Evolutionary conservation across 2,888 invertebrate species (phyloP), one percentile per base, ranked within the genome.

Genomic region (Tetrapedia diversipes): DNA sequence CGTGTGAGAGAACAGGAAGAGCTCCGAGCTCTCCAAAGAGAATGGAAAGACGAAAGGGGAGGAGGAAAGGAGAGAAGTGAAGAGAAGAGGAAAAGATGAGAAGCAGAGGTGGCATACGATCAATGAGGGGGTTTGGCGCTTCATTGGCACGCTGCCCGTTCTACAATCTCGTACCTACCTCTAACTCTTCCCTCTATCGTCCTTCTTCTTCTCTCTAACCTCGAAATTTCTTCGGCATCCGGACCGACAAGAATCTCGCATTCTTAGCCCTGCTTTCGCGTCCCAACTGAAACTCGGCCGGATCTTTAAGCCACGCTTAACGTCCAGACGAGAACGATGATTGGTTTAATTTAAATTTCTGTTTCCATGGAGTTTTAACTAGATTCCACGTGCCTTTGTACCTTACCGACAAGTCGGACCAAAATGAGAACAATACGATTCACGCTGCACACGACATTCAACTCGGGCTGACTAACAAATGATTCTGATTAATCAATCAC

Each of bases 71-170:
- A 10, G n/a, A 51, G 24, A 56, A 16, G 61, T 19, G 69, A 27
- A 60, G 29, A 45, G 51, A 37, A 24, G 56, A 63, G n/a, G n/a
- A n/a, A 37, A 51, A 71, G 64, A 57, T 61, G 60, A 57, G 79
- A n/a, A 43, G 51, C 45, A 59, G 75, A 66, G 72, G 45, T 66
- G 65, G 68, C 49, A 54, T 43, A 49, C 87, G 87, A 86, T 86
- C 86, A 79, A 86, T 87, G 81, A 87, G 70, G 72, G n/a, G 74
- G 69, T 79, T 86, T 73, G 79, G 82, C 80, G 74, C 79, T 87
- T 57, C 56, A 71, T 81, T 87, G 87, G 86, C 86, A 84, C 61
- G 72, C 65, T 84, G 84, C 86, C 82, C 76, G 73, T 67, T 81
- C 67, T 57, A 61, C 59, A 76, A 51, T 79, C 72, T 37, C 64